These are phyloP conservation scores for Melieria crassipennis DNA, from an alignment of 2,888 invertebrate species.

Conservation along the genomic window DNA sequence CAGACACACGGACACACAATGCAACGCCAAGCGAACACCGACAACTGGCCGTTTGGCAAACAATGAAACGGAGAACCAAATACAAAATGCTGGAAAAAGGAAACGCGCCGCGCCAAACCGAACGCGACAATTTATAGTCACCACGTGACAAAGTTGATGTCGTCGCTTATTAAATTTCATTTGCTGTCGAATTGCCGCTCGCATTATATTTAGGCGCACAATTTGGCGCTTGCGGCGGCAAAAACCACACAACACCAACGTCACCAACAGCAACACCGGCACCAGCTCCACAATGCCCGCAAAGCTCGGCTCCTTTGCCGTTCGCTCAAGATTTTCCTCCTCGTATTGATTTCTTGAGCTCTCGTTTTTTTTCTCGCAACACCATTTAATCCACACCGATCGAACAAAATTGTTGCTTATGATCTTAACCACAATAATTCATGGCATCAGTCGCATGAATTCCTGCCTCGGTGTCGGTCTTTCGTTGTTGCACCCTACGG, in stretches of 20 bases:
- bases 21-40: no score
- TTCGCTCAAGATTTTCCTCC: no score
- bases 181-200: constrained; percentile 21
- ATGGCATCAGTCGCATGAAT: not conserved
- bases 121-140: constrained; percentile 44
- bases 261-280: no score
- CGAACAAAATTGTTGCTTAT: constrained; percentile 45
- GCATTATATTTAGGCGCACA: constrained; percentile 28
- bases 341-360: no score
- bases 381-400: constrained; percentile 40
- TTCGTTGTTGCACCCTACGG: no score
- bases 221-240: not conserved
- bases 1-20: no score
- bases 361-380: constrained; percentile 17
- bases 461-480: no score
- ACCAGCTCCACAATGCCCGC: no score
- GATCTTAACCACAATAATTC: constrained; percentile 32
- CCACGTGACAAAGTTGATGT: constrained; percentile 52
- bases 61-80: not conserved
- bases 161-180: constrained; percentile 50
- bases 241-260: no score
- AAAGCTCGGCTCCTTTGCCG: no score
- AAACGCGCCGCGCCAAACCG: not conserved
- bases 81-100: not conserved
- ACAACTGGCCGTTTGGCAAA: not conserved